Evolutionary conservation across 2,113 vertebrate species (phyloP).

Genomic region (Semnornis frantzii): DNA sequence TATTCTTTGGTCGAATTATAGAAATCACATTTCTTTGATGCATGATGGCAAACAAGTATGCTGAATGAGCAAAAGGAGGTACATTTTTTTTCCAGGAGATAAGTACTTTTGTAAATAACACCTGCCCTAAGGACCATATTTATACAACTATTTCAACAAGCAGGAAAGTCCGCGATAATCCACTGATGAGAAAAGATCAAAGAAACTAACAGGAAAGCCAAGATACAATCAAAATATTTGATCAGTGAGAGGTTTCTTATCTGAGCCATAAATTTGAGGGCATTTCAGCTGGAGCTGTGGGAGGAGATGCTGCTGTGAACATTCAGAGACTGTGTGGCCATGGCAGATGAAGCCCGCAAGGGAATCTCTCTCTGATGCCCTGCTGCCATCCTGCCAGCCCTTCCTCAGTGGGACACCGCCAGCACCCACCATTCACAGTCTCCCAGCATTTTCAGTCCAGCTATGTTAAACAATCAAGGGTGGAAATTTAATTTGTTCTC

Average conservation of each 20-base stretch:
- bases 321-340: background rate
- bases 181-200: background rate
- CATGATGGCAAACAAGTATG: background rate
- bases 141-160: slow-evolving; percentile 29
- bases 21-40: background rate
- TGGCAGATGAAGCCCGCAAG: background rate
- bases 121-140: background rate
- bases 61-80: background rate
- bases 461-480: background rate
- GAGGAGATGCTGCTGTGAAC: background rate
- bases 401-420: background rate
- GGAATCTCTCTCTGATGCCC: background rate
- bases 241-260: slow-evolving; percentile 6
- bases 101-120: slow-evolving; percentile 20
- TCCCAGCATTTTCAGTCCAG: background rate
- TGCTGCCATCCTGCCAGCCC: no score
- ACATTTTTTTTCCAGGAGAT: background rate
- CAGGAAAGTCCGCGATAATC: background rate
- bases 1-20: background rate
- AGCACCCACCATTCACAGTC: fast-evolving
- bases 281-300: background rate
- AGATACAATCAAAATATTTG: slow-evolving; percentile 36
- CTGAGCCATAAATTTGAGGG: background rate
- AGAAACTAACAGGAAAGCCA: slow-evolving; percentile 38
- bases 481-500: background rate